Percentiles rank a stretch among this genome's conserved stretches.
These are phyloP conservation scores for Liopterus haemorrhoidalis DNA, from an alignment of 2,888 invertebrate species.

Conservation along the genomic window DNA sequence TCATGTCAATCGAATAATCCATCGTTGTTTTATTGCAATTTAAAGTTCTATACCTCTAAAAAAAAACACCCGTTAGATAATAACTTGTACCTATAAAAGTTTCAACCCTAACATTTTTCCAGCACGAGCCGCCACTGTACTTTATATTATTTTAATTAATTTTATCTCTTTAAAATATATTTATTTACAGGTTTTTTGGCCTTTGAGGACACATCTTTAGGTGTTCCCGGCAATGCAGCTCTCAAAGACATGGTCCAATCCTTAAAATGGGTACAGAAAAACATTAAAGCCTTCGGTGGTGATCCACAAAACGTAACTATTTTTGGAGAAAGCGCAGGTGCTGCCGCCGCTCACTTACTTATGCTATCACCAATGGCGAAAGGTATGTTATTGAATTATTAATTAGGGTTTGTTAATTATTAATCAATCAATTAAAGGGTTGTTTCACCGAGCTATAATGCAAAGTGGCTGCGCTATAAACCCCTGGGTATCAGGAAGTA, in stretches of 20 bases:
- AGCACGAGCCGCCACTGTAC: not conserved
- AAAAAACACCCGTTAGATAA: too few species aligned
- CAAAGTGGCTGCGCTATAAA: conserved; percentile 40
- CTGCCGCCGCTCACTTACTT: conserved; percentile 32
- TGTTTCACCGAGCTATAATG: conserved; percentile 41
- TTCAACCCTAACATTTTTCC: too few species aligned
- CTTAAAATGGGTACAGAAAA: conserved; percentile 28
- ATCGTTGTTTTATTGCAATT: too few species aligned
- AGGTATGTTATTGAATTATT: conserved; percentile 19
- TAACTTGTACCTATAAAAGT: too few species aligned
- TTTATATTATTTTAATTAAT: not conserved
- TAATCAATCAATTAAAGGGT: conserved; percentile 33
- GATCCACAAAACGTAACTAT: conserved; percentile 33
- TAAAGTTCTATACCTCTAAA: too few species aligned
- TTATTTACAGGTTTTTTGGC: conserved; percentile 18
- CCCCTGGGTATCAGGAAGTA: conserved; percentile 32
- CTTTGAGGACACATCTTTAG: conserved; percentile 19
- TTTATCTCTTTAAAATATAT: not conserved
- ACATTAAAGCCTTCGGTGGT: conserved; percentile 29
- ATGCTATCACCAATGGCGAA: conserved; percentile 33
- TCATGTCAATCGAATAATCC: too few species aligned
- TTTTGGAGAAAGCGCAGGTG: conserved; percentile 35
- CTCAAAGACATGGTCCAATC: conserved; percentile 28
- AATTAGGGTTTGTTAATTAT: too few species aligned
- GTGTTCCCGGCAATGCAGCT: conserved; percentile 27